Evolutionary conservation across 2,797 vertebrate genomes (phyloP).

Genomic region (Macroramphosus scolopax): DNA sequence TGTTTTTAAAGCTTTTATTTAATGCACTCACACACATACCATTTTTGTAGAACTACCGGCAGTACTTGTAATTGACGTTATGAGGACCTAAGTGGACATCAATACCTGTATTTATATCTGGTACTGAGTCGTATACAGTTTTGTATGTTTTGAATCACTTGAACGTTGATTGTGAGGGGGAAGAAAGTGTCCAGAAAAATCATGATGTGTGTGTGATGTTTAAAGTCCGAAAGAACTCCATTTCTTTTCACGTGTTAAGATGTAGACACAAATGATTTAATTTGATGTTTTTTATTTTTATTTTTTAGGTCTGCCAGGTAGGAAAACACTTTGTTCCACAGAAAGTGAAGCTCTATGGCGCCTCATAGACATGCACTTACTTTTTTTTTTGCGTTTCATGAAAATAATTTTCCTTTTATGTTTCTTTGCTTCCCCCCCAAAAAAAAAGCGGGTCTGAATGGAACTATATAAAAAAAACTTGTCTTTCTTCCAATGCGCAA

Average conservation of each 20-base stretch:
- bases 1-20: constrained; percentile 67
- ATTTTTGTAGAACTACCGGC: constrained; percentile 74
- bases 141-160: constrained; percentile 73
- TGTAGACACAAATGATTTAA: constrained; percentile 57
- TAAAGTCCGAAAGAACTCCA: constrained; percentile 67
- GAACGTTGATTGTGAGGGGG: constrained; percentile 62
- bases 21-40: constrained; percentile 49
- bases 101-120: constrained; percentile 74
- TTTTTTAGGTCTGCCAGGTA: constrained; percentile 72
- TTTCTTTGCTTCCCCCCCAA: constrained; percentile 60
- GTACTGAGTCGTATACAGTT: constrained; percentile 73
- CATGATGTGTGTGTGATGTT: constrained; percentile 53
- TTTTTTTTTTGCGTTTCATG: constrained; percentile 74
- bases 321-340: constrained; percentile 77
- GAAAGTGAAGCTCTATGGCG: constrained; percentile 78
- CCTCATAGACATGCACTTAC: constrained; percentile 84
- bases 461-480: constrained; percentile 73
- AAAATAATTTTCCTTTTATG: constrained; percentile 57
- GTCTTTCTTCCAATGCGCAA: constrained; percentile 74
- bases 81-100: constrained; percentile 75
- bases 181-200: constrained; percentile 57
- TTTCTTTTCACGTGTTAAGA: constrained; percentile 63
- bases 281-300: constrained; percentile 50
- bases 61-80: constrained; percentile 73
- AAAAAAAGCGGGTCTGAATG: constrained; percentile 81